Evolutionary conservation across 2,888 invertebrate genomes (phyloP).

Genomic region (Conomelus anceps): DNA sequence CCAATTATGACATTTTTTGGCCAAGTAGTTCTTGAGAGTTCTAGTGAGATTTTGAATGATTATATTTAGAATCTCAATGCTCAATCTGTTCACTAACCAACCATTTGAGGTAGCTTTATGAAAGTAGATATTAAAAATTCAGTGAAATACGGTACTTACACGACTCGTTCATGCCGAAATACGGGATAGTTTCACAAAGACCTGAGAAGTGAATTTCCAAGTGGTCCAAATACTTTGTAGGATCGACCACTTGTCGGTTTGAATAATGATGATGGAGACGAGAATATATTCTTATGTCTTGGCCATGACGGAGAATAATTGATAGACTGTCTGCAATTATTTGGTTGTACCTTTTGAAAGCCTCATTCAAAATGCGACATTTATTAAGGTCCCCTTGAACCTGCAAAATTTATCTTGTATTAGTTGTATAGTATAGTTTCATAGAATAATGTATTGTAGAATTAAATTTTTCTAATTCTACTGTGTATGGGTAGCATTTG

Average conservation of each 20-base stretch:
- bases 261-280: slow-evolving; percentile 44
- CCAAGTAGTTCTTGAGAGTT: no score
- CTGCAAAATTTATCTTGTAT: not conserved
- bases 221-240: not conserved
- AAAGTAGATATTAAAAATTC: no score
- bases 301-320: slow-evolving; percentile 28
- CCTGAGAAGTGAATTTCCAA: slow-evolving; percentile 51
- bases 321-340: slow-evolving; percentile 40
- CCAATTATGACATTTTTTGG: no score
- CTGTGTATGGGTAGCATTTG: no score
- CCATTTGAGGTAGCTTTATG: no score
- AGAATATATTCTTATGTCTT: slow-evolving; percentile 33
- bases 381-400: not conserved
- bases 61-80: no score
- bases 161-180: slow-evolving; percentile 65
- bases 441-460: no score
- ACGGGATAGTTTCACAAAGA: slow-evolving; percentile 60
- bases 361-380: slow-evolving; percentile 52
- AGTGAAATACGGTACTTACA: no score
- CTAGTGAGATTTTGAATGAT: no score
- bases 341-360: slow-evolving; percentile 48
- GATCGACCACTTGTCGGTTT: slow-evolving; percentile 31
- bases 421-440: no score
- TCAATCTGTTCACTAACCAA: no score
- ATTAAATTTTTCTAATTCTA: no score